phyloP scores from a whole-genome alignment of 2,113 vertebrate species.

The Anolis sagrei region DNA sequence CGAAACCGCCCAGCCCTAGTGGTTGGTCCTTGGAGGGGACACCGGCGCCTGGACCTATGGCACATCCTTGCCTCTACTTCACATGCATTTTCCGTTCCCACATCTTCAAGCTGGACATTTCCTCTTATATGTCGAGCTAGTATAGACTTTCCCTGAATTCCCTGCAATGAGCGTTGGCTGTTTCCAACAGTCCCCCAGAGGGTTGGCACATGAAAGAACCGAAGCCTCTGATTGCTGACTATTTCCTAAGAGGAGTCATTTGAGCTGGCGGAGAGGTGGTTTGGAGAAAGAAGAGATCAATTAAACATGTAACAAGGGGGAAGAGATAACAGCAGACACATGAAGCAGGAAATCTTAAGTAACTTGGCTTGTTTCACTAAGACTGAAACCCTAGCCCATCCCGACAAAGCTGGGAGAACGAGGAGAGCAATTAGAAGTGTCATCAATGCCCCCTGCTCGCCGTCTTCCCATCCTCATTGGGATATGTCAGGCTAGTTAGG shows the following conservation, averaged over 20 bases:
- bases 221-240: neutral
- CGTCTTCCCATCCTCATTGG: neutral
- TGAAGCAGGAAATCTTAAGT: conserved; percentile 5
- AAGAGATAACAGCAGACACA: conserved; percentile 14
- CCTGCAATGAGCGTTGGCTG: neutral
- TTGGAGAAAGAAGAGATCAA: neutral
- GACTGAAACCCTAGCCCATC: neutral
- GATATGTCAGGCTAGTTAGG: neutral
- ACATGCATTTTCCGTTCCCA: neutral
- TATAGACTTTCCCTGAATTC: neutral
- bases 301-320: conserved; percentile 31
- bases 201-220: conserved; percentile 1
- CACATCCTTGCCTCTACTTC: too few species aligned
- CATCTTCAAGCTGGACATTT: neutral
- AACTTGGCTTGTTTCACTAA: conserved; percentile 16
- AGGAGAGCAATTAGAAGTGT: conserved; percentile 9
- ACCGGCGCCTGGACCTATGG: too few species aligned
- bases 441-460: neutral
- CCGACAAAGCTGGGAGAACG: neutral
- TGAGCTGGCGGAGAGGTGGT: neutral
- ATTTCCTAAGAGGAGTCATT: conserved; percentile 1
- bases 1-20: too few species aligned
- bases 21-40: too few species aligned
- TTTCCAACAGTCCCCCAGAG: neutral
- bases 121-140: neutral